Evolutionary conservation across 2,888 invertebrate species (phyloP).

Genomic region (Synergus japonicus): DNA sequence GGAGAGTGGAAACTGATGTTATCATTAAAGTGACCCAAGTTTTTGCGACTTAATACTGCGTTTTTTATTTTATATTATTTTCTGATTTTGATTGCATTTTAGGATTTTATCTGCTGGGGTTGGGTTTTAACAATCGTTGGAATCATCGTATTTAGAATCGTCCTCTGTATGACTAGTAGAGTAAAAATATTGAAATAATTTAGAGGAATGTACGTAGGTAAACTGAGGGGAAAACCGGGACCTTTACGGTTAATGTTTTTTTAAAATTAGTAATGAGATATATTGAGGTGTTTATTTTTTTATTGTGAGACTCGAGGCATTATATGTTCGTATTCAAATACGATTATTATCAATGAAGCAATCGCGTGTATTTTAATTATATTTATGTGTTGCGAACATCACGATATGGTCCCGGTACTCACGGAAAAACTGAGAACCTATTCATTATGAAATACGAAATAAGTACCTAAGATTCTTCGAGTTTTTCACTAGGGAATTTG

Average conservation of each 20-base stretch:
- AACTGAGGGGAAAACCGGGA: not conserved
- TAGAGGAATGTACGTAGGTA: too few species aligned
- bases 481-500: not conserved
- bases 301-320: not conserved
- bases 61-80: not conserved
- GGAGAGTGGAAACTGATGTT: slow-evolving; percentile 34
- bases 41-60: slow-evolving; percentile 21
- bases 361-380: not conserved
- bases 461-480: not conserved
- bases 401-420: not conserved
- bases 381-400: not conserved
- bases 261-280: not conserved
- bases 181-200: too few species aligned
- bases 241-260: not conserved
- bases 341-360: not conserved
- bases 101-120: not conserved
- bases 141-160: not conserved
- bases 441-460: not conserved
- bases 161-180: too few species aligned
- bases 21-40: slow-evolving; percentile 36
- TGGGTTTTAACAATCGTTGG: not conserved
- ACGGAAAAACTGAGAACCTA: not conserved
- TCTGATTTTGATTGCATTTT: not conserved
- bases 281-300: not conserved
- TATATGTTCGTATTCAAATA: not conserved